Evolutionary conservation across 92 coral and sea anemone genomes (phyloP), one percentile per base, ranked within the genome.

Genomic region (Porites rus): DNA sequence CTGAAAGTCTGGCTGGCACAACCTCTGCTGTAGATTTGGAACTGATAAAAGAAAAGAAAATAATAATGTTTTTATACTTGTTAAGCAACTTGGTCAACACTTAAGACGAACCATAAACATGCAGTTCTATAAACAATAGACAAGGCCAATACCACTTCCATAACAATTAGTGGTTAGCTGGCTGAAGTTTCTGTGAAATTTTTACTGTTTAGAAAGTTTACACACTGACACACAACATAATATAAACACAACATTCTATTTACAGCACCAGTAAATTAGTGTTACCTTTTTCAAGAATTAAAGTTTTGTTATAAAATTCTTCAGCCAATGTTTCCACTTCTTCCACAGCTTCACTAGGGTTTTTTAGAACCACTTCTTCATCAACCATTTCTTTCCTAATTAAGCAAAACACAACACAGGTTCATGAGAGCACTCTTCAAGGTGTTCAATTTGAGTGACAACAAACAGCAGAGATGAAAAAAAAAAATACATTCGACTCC

Each of bases 1-100:
- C 58, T 96, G 99, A 71, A 96, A 88, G 56, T 96, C 99, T 61
- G 99, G 99, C 68, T 96, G 94, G 61, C 91, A 90, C 73, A 96
- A 79, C 86, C 98, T 84, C 77, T 96, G 99, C 6, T 93, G 65
- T 7, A 96, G 81, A 64, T 88, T 91, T 53, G 99, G 96, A 72
- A 92, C 98, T 93, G 78, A 11, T 76, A 66, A 28, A 62, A 52
- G 8, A 87, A 69, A 22, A 75, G 8, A 28, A 56, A 56, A 10
- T 10, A 56, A 10, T 10, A 10, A 56, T 10, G 11, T 10, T 56
- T 1, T 56, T 14, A 56, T 10, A 14, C 17, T 14, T 56, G 16
- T 11, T 4, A 56, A 1, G 11, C 16, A 10, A 56, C 14, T 38
- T 38, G 46, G 46, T 38, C 46, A 38, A 38, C 46, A 4, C 46